Evolutionary conservation across 1,140 invertebrate genomes (phyloP).

Genomic region (Anadara kagoshimensis): DNA sequence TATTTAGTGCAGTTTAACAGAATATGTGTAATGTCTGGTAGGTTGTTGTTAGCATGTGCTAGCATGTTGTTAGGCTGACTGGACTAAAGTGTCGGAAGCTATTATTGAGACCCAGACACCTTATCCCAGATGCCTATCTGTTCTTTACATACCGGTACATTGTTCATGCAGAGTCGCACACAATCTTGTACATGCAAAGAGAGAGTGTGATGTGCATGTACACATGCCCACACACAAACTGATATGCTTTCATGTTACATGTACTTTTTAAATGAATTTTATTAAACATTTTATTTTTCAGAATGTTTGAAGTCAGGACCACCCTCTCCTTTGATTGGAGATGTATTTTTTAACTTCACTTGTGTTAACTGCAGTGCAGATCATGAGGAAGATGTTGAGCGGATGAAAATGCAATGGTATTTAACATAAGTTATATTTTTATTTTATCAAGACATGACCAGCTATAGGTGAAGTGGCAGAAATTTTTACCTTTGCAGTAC

Average conservation of each 20-base stretch:
- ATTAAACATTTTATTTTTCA: conserved; percentile 43
- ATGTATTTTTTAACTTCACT: conserved; percentile 84
- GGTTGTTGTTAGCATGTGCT: too few relatives aligned
- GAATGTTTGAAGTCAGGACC: conserved; percentile 71
- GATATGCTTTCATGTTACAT: not conserved
- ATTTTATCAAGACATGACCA: not conserved
- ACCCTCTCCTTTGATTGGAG: conserved; percentile 82
- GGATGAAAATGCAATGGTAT: conserved; percentile 82
- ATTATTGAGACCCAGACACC: too few relatives aligned
- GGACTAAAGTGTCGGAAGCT: too few relatives aligned
- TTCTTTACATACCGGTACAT: too few relatives aligned
- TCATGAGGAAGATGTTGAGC: conserved; percentile 77
- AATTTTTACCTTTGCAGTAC: not conserved
- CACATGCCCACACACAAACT: too few relatives aligned
- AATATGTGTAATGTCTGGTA: too few relatives aligned
- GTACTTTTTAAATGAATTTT: not conserved
- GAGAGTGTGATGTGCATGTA: too few relatives aligned
- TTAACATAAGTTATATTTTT: conserved; percentile 7
- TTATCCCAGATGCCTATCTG: too few relatives aligned
- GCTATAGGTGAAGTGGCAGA: not conserved
- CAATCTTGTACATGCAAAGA: too few relatives aligned
- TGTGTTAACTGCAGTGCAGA: conserved; percentile 80
- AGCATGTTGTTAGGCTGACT: too few relatives aligned
- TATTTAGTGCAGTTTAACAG: too few relatives aligned
- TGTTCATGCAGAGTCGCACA: too few relatives aligned